phyloP scores from a whole-genome alignment of 2,888 invertebrate species.

The Augochlorella aurata region DNA sequence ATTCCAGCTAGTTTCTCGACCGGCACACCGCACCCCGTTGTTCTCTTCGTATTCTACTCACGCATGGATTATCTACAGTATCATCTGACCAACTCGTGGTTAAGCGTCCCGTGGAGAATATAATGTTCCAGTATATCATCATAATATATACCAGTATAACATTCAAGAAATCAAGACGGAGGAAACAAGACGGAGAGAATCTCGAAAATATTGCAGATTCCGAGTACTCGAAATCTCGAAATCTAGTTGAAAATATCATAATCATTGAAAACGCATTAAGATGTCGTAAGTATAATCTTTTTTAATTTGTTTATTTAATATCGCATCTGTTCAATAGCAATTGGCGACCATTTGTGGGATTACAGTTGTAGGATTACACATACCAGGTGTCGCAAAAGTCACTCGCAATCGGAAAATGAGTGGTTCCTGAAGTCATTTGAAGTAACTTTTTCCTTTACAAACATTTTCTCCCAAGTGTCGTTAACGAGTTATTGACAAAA shows the following conservation, averaged over 20 bases:
- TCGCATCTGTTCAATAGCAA: no score
- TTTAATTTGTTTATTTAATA: no score
- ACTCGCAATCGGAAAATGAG: no score
- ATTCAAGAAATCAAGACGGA: neutral
- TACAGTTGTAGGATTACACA: no score
- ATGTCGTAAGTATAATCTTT: neutral
- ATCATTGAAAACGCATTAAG: neutral
- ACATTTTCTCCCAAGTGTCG: no score
- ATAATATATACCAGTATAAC: neutral
- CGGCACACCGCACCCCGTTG: neutral
- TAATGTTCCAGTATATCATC: no score
- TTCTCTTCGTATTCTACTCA: neutral
- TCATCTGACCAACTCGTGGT: neutral
- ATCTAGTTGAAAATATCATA: neutral
- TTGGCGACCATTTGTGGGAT: no score
- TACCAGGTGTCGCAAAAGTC: no score
- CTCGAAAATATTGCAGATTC: neutral
- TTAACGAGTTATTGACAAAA: no score
- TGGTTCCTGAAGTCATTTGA: no score
- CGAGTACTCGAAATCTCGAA: neutral
- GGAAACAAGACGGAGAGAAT: neutral
- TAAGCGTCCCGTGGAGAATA: conserved; percentile 13
- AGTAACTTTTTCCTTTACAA: no score
- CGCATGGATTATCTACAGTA: neutral
- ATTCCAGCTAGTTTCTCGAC: neutral